A percentile compares a stretch with the other conserved stretches of the same genome.
Evolutionary conservation across 2,888 invertebrate genomes (phyloP).

Genomic region (Lottia scabra): DNA sequence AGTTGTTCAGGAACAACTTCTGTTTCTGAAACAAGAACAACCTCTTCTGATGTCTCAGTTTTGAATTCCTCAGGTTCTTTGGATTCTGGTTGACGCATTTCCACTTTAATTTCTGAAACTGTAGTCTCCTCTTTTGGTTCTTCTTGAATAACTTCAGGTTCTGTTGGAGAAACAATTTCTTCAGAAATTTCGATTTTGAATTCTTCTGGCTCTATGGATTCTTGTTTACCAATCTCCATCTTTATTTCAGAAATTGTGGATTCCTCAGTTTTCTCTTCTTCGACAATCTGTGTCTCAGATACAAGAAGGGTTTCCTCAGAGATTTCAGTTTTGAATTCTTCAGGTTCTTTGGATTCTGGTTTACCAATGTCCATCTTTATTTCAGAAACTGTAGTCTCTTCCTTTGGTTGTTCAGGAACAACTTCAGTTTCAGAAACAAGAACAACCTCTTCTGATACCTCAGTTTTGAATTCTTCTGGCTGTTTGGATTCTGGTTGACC

Average conservation of each 20-base stretch:
- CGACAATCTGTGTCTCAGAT: conserved; percentile 29
- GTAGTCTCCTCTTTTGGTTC: conserved; percentile 25
- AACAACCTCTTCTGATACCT: conserved; percentile 28
- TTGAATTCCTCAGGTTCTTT: conserved; percentile 21
- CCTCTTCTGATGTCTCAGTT: conserved; percentile 20
- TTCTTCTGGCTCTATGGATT: conserved; percentile 25
- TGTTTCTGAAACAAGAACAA: conserved; percentile 18
- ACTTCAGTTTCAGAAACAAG: conserved; percentile 10
- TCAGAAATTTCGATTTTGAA: conserved; percentile 35
- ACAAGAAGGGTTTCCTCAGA: conserved; percentile 21
- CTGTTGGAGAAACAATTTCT: conserved; percentile 29
- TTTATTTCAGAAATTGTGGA: conserved; percentile 36
- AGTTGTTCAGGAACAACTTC: conserved; percentile 2
- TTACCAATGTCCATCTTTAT: too few relatives aligned
- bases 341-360: conserved; percentile 26
- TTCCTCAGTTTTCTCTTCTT: conserved; percentile 28
- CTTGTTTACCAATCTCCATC: conserved; percentile 27
- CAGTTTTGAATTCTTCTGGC: conserved; percentile 29
- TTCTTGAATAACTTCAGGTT: conserved; percentile 3
- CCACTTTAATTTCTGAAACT: conserved; percentile 23
- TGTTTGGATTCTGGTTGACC: conserved; percentile 23
- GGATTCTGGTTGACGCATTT: conserved; percentile 24
- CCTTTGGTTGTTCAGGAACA: conserved; percentile 8
- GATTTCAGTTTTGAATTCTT: conserved; percentile 23
- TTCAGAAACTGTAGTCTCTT: conserved; percentile 21